Percentiles rank a stretch among this genome's conserved stretches.
These are phyloP conservation scores for Cyanoramphus novaezelandiae DNA, from an alignment of 2,113 vertebrate genomes.

Conservation along the genomic window DNA sequence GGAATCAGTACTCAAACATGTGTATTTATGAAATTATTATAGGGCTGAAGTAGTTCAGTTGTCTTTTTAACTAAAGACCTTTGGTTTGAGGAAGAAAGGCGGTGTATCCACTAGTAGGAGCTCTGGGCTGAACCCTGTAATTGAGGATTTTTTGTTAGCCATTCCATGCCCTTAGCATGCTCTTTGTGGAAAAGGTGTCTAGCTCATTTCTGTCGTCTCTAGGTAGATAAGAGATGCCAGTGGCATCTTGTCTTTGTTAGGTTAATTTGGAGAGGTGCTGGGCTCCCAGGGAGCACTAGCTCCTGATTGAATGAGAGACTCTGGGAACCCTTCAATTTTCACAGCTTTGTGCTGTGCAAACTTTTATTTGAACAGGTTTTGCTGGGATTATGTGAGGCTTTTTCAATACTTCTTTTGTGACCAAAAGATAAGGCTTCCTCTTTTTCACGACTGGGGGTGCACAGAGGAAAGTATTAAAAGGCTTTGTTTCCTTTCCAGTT, in stretches of 20 bases:
- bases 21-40: conserved; percentile 58
- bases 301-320: not conserved
- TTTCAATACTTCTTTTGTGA: not conserved
- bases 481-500: conserved; percentile 7
- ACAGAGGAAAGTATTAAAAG: not conserved
- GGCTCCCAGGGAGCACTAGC: not conserved
- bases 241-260: not conserved
- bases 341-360: not conserved
- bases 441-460: not conserved
- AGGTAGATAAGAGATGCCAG: not conserved
- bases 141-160: not conserved
- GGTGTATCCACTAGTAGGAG: conserved; percentile 5
- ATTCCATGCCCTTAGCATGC: not conserved
- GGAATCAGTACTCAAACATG: conserved; percentile 29
- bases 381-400: not conserved
- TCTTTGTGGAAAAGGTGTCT: not conserved
- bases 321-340: not conserved
- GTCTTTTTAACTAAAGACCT: conserved; percentile 3
- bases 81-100: not conserved
- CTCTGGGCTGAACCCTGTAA: not conserved
- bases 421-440: not conserved
- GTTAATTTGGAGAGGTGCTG: not conserved
- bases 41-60: conserved; percentile 26
- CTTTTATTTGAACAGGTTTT: conserved; percentile 3
- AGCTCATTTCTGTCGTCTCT: not conserved